These are phyloP conservation scores for Myotis daubentonii DNA, from an alignment of 2,797 vertebrate species.

Conservation along the genomic window DNA sequence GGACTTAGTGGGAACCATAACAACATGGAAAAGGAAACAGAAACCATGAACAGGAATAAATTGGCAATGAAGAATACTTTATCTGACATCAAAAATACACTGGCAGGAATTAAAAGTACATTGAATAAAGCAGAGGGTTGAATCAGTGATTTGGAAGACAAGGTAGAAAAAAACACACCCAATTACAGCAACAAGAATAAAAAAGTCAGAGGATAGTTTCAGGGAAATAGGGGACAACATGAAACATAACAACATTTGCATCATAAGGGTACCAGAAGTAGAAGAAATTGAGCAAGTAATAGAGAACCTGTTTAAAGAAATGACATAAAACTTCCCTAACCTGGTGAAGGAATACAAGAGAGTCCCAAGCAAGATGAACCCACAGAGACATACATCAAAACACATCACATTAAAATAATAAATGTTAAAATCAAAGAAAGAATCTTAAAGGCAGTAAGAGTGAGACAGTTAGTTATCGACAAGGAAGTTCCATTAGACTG, in stretches of 20 bases:
- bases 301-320: not conserved
- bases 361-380: not conserved
- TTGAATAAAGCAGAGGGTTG: not conserved
- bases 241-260: not conserved
- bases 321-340: not conserved
- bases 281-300: not conserved
- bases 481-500: not conserved
- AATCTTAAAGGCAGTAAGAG: not conserved
- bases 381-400: not conserved
- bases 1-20: not conserved
- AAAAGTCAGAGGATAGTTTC: not conserved
- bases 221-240: not conserved
- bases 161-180: not conserved
- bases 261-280: not conserved
- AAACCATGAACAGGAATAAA: not conserved
- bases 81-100: not conserved
- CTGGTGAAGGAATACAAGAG: not conserved
- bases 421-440: not conserved
- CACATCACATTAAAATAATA: not conserved
- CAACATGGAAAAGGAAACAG: not conserved
- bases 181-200: not conserved
- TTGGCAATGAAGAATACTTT: not conserved
- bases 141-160: not conserved
- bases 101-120: not conserved
- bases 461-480: not conserved